phyloP scores from a whole-genome alignment of 2,113 vertebrate species.

The Lanius collurio region DNA sequence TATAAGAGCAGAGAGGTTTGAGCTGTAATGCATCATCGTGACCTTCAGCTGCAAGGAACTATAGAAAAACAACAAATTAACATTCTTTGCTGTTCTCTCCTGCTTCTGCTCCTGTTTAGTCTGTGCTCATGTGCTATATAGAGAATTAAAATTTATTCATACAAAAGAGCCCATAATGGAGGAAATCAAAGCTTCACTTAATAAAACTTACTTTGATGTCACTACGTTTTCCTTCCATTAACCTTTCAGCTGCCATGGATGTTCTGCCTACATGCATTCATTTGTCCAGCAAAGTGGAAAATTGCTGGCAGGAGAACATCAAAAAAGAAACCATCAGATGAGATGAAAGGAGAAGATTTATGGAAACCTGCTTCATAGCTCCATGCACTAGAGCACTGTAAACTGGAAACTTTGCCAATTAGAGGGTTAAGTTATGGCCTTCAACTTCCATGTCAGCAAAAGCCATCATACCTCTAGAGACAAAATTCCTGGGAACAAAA shows the following conservation, averaged over 20 bases:
- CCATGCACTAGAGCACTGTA: background rate
- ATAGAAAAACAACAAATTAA: conserved; percentile 9
- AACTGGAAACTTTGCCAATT: background rate
- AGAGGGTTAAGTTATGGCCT: background rate
- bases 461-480: background rate
- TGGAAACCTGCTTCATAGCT: conserved; percentile 11
- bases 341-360: conserved; percentile 38
- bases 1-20: background rate
- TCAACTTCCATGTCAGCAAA: background rate
- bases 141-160: conserved; percentile 29
- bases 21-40: conserved; percentile 2
- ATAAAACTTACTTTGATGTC: conserved; percentile 47
- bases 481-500: background rate
- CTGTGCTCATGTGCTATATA: background rate
- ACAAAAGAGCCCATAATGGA: conserved; percentile 17
- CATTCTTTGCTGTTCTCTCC: background rate
- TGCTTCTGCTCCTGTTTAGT: background rate
- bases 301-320: conserved; percentile 30
- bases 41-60: conserved; percentile 36
- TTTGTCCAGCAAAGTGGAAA: conserved; percentile 51
- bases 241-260: conserved; percentile 41
- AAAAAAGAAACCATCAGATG: background rate
- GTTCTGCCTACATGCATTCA: background rate
- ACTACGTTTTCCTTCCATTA: conserved; percentile 37
- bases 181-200: conserved; percentile 43